Percentiles rank a stretch among this genome's conserved stretches.
These are phyloP conservation scores for Augochlora pura DNA, from an alignment of 1,140 invertebrate species.

Conservation along the genomic window DNA sequence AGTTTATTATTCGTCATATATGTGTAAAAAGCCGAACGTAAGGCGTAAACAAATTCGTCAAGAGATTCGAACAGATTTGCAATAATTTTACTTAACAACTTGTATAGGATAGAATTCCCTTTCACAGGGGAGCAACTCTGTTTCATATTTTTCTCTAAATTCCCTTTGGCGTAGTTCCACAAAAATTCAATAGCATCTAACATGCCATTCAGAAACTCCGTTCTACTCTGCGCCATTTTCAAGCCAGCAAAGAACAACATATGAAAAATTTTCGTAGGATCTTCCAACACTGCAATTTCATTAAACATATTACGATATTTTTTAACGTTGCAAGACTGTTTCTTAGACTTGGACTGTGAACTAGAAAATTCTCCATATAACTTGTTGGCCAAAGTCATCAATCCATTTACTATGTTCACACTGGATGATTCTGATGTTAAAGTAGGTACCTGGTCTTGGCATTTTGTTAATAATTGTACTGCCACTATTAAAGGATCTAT, in stretches of 20 bases:
- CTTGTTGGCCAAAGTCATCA: not conserved
- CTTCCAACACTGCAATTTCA: constrained; percentile 1
- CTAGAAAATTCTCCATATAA: not conserved
- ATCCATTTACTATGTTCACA: not conserved
- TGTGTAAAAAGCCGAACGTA: not conserved
- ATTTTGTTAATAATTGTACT: not conserved
- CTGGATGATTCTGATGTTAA: too few relatives aligned
- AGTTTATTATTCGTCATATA: not conserved
- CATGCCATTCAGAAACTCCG: not conserved
- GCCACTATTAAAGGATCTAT: not conserved
- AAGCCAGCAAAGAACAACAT: not conserved
- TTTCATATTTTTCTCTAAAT: not conserved
- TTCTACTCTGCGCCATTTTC: not conserved
- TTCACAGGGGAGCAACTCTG: not conserved
- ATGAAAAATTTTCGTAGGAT: not conserved
- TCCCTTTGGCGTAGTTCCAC: constrained; percentile 22
- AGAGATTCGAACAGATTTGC: not conserved
- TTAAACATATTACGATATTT: not conserved
- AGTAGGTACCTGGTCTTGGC: too few relatives aligned
- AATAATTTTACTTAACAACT: not conserved
- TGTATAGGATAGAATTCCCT: not conserved
- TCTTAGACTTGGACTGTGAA: rapidly evolving
- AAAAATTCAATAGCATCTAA: not conserved
- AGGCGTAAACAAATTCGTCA: not conserved
- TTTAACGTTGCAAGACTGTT: not conserved